A percentile compares a stretch with the other conserved stretches of the same genome.
Evolutionary conservation across 2,888 invertebrate genomes (phyloP).

Genomic region (Rhaphigaster nebulosa): DNA sequence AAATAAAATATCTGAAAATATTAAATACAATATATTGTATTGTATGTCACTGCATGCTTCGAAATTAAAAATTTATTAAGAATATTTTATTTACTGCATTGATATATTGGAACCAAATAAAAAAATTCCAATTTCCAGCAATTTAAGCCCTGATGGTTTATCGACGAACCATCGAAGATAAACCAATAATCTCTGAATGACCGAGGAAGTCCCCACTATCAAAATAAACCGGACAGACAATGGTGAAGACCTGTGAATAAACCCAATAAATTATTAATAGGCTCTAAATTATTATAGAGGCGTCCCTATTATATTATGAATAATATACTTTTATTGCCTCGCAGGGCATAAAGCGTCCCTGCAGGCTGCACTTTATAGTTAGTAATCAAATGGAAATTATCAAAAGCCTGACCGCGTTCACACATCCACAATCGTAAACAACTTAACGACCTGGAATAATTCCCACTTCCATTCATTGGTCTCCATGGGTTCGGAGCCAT

Average conservation of each 20-base stretch:
- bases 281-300: conserved; percentile 50
- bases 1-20: too few relatives aligned
- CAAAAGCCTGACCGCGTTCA: conserved; percentile 21
- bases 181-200: conserved; percentile 13
- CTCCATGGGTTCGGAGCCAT: not conserved
- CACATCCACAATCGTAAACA: conserved; percentile 54
- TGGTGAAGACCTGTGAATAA: conserved; percentile 45
- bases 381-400: conserved; percentile 53
- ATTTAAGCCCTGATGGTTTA: not conserved
- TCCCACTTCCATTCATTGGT: conserved; percentile 32
- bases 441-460: conserved; percentile 52
- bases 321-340: conserved; percentile 52
- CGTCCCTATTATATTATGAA: conserved; percentile 56
- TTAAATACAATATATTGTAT: too few relatives aligned
- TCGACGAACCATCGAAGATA: not conserved
- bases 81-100: not conserved
- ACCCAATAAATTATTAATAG: conserved; percentile 56
- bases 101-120: not conserved
- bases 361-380: conserved; percentile 45
- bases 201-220: conserved; percentile 29
- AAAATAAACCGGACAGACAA: conserved; percentile 29
- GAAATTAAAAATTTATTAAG: not conserved
- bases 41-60: too few relatives aligned
- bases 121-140: not conserved
- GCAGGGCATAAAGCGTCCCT: conserved; percentile 20